Evolutionary conservation across 2,113 vertebrate genomes (phyloP), one percentile per base, ranked within the genome.

Genomic region (Edolisoma coerulescens): DNA sequence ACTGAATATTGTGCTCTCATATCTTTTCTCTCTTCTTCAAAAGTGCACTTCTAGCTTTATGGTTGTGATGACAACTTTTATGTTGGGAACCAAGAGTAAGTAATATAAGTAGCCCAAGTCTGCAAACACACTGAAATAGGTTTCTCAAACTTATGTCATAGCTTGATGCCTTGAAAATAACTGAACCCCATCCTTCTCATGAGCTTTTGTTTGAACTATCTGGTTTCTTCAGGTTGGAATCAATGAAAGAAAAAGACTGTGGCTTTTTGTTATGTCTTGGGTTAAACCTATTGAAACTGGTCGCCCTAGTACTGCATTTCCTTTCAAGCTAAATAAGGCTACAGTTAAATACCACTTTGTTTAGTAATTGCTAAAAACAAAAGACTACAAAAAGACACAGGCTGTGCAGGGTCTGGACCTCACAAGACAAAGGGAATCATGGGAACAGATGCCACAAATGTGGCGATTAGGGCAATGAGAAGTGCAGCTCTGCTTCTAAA

Each of bases 361-460:
- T 90, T 79, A 82, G 69, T 65, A 93, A 95, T 64, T 85, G 63
- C 84, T 93, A 85, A 93, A 94, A 96, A 53, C 90, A 96, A 91
- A 94, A 85, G 74, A 57, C 53, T 79, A 50, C 33, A 59, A 69
- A 87, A 90, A 59, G 1, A 4, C 42, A 85, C 26, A 77, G 57
- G 44, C 70, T 87, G 65, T 0, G 6, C 27, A 71, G 37, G 49
- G 27, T 54, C 87, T 88, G 41, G 67, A 73, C 21, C 59, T 90
- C 54, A 88, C 26, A 80, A 68, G 59, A 88, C 83, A 96, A 94
- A 88, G 50, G 16, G 85, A 83, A 88, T 85, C 79, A 90, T 16
- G 56, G 78, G 65, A 89, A 76, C 52, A 78, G 60, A 94, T 71
- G 78, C 45, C 39, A 67, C 68, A 86, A 76, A 80, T 2, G 1